These are phyloP conservation scores for Spodoptera litura DNA, from an alignment of 1,140 invertebrate species.

Conservation along the genomic window DNA sequence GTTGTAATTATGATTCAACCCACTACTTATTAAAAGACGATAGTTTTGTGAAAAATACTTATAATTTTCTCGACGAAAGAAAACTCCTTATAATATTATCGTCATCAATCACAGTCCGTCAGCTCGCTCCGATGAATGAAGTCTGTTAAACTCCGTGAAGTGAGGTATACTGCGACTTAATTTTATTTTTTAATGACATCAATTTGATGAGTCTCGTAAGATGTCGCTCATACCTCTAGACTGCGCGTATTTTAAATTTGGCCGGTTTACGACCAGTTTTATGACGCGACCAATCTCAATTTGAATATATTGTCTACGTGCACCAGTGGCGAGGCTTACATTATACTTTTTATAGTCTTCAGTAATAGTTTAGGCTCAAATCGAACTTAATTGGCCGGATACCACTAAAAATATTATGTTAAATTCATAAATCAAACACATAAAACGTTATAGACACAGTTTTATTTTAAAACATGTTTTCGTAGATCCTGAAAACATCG, in stretches of 20 bases:
- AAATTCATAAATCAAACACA: too few relatives aligned
- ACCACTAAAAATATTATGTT: too few relatives aligned
- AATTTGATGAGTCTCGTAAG: constrained; percentile 36
- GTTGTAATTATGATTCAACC: too few relatives aligned
- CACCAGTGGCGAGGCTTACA: not conserved
- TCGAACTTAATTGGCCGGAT: too few relatives aligned
- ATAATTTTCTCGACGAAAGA: not conserved
- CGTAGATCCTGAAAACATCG: not conserved
- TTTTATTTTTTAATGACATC: constrained; percentile 46
- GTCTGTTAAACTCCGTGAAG: constrained; percentile 11
- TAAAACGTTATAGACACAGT: too few relatives aligned
- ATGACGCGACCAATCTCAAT: constrained; percentile 36
- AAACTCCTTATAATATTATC: not conserved
- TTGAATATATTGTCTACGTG: constrained; percentile 36
- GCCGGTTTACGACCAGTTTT: constrained; percentile 28
- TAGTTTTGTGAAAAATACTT: not conserved
- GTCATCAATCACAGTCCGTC: not conserved
- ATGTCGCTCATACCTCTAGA: not conserved
- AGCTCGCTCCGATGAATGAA: not conserved
- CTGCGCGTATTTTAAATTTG: constrained; percentile 27
- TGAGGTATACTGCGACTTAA: constrained; percentile 30
- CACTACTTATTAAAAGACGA: not conserved
- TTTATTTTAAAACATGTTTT: not conserved
- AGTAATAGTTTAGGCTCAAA: too few relatives aligned
- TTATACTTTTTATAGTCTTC: not conserved